Base-by-base conservation (phyloP, 2,888 invertebrate species). In the Exocentrus adspersus region DNA sequence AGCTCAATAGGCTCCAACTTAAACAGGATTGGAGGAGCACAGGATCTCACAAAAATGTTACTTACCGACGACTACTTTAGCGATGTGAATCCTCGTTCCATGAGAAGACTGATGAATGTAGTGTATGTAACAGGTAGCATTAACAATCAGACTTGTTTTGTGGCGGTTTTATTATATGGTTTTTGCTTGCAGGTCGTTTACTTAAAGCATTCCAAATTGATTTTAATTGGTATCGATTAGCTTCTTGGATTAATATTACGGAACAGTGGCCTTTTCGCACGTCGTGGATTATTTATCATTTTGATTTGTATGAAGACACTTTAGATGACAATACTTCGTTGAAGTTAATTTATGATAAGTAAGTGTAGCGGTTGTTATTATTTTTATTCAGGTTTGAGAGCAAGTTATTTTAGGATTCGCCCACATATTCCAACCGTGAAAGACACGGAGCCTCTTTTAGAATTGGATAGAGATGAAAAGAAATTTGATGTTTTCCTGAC, bases 231-330 rank as follows among this genome's bases (percentile, higher is more conserved):
- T 95, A 97, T 84, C 71, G 78, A 75, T 87, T 99, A 74, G 97
- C 97, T 66, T 94, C 95, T 62, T 98, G 98, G 98, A 94, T 98
- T 72, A 98, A 98, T 83, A 90, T 99, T 61, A 97, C 98, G 0
- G 99, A 99, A 80, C 98, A 98, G 81, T 99, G 98, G 98, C 98
- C 98, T 0, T 94, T 97, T 83, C 87, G 98, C 59, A 94, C 97
- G 20, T 97, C 98, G 10, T 98, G 98, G 97, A 92, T 99, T 77
- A 96, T 98, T 69, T 89, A 97, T 76, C 93, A 95, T 81, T 95
- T 93, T 80, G 97, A 98, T 81, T 89, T 92, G 61, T 91, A 89
- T 74, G 96, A 97, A 80, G 94, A 95, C 21, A 88, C 88, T 65
- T 87, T 95, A 50, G 96, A 97, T 64, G 97, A 97, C 80, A 87